Evolutionary conservation across 2,113 vertebrate species (phyloP).

Genomic region (Percina caprodes): DNA sequence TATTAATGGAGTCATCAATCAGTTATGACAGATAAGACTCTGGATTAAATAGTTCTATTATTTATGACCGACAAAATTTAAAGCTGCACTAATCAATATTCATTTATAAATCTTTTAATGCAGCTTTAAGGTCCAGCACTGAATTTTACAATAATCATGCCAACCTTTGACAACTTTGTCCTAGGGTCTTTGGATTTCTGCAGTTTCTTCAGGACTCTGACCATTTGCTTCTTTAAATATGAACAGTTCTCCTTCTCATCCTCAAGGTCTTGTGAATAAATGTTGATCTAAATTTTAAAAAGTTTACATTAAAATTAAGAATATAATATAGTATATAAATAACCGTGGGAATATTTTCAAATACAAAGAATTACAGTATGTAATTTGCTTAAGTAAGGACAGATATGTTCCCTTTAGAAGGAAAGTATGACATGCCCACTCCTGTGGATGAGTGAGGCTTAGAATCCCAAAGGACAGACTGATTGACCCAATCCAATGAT

Average conservation of each 20-base stretch:
- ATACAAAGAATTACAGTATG: neutral
- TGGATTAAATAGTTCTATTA: neutral
- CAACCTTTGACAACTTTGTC: conserved; percentile 73
- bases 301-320: neutral
- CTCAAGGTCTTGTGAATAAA: conserved; percentile 87
- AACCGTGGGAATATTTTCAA: neutral
- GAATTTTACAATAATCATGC: conserved; percentile 60
- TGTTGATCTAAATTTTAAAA: conserved; percentile 81
- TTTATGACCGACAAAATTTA: neutral
- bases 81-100: conserved; percentile 8
- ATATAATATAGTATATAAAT: neutral
- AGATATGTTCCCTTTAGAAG: neutral
- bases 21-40: neutral
- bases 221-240: conserved; percentile 87
- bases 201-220: conserved; percentile 84
- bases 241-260: conserved; percentile 87
- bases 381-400: neutral
- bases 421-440: neutral
- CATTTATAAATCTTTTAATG: neutral
- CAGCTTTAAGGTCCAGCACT: conserved; percentile 11
- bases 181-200: conserved; percentile 79
- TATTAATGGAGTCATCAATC: conserved; percentile 6
- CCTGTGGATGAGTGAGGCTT: neutral
- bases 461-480: neutral
- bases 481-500: neutral